phyloP scores from a whole-genome alignment of 2,113 vertebrate species.

The Myotis brandtii region DNA sequence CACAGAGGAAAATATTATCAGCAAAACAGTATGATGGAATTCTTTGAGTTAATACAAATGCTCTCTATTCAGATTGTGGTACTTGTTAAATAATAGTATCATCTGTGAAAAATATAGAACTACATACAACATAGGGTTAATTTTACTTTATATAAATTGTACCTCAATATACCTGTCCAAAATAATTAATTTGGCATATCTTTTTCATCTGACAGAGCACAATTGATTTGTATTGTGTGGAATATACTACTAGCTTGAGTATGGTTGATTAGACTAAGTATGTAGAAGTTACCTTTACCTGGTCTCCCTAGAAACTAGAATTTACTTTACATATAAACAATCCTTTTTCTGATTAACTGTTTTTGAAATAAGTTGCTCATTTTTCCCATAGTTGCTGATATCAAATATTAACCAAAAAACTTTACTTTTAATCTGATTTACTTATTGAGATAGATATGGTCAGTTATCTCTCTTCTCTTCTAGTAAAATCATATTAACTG shows the following conservation, averaged over 20 bases:
- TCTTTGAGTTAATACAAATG: background rate
- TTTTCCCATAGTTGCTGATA: background rate
- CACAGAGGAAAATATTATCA: background rate
- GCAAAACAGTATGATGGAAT: background rate
- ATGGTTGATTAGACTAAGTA: background rate
- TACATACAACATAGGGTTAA: background rate
- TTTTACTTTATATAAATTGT: background rate
- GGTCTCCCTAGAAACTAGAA: background rate
- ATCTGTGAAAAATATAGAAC: background rate
- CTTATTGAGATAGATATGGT: background rate
- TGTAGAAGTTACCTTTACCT: background rate
- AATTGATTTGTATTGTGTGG: background rate
- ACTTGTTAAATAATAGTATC: background rate
- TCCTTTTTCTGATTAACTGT: background rate
- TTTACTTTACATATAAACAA: background rate
- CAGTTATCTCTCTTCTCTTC: background rate
- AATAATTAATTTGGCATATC: background rate
- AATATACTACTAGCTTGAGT: conserved; percentile 18
- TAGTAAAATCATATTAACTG: background rate
- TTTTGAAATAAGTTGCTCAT: background rate
- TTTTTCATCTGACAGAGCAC: background rate
- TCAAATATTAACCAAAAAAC: background rate
- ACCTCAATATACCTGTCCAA: background rate
- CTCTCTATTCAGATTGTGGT: background rate
- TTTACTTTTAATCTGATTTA: background rate